phyloP scores from a whole-genome alignment of 2,113 vertebrate genomes.

The Ia io region DNA sequence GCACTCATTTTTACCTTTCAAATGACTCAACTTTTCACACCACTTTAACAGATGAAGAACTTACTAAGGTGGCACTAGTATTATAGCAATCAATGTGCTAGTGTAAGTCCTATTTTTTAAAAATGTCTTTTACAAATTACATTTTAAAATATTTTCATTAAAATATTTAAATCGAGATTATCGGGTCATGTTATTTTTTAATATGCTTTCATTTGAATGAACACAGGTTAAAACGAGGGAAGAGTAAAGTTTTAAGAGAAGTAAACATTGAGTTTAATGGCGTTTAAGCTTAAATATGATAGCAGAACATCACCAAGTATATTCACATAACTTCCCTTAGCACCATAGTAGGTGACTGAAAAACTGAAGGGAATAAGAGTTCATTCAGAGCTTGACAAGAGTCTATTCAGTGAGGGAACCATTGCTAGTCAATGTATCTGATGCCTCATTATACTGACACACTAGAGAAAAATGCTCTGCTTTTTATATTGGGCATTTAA shows the following conservation, averaged over 20 bases:
- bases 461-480: background rate
- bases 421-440: background rate
- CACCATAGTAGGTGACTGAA: background rate
- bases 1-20: background rate
- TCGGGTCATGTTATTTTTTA: background rate
- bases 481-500: background rate
- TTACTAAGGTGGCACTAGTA: too few species aligned
- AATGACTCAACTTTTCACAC: background rate
- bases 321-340: background rate
- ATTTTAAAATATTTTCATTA: background rate
- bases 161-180: background rate
- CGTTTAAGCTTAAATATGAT: background rate
- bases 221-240: background rate
- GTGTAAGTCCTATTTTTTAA: background rate
- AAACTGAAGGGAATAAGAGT: background rate
- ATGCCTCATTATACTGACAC: background rate
- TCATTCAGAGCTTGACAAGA: background rate
- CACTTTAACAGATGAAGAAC: background rate
- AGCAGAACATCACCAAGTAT: background rate
- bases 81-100: background rate
- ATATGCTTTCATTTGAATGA: constrained; percentile 1
- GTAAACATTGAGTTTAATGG: background rate
- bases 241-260: background rate
- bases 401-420: background rate
- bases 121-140: background rate